A percentile compares a stretch with the other conserved stretches of the same genome.
These are phyloP conservation scores for Cromileptes altivelis DNA, from an alignment of 2,113 vertebrate species.

Conservation along the genomic window DNA sequence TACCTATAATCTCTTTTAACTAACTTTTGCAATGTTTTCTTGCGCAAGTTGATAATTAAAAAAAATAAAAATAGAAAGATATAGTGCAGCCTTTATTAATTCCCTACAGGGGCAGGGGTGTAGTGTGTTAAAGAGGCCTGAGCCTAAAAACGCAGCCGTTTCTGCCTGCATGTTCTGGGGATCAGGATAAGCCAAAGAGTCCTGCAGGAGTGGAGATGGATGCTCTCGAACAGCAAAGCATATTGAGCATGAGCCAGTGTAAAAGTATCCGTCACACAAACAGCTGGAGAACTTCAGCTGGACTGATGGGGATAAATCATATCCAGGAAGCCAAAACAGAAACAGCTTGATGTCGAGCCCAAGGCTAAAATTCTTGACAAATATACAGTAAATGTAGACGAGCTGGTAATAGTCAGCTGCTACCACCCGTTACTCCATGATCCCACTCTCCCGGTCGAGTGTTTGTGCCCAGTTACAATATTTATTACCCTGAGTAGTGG, in stretches of 20 bases:
- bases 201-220: conserved; percentile 60
- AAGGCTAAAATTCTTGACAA: conserved; percentile 73
- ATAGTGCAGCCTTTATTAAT: too few species aligned
- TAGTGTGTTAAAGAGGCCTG: neutral
- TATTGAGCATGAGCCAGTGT: conserved; percentile 72
- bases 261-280: conserved; percentile 77
- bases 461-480: neutral
- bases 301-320: conserved; percentile 78
- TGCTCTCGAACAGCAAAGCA: conserved; percentile 58
- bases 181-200: conserved; percentile 59
- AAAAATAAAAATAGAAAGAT: too few species aligned
- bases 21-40: too few species aligned
- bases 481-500: neutral
- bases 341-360: conserved; percentile 73
- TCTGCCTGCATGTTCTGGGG: conserved; percentile 43
- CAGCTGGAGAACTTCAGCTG: conserved; percentile 79
- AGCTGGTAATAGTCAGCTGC: conserved; percentile 68
- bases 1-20: too few species aligned
- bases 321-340: conserved; percentile 77
- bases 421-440: conserved; percentile 28
- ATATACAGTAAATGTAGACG: conserved; percentile 70
- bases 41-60: too few species aligned
- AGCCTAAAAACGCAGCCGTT: conserved; percentile 30
- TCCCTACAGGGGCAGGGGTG: neutral
- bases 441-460: neutral